These are phyloP conservation scores for Sylvilagus floridanus DNA, from an alignment of 2,797 vertebrate genomes.

Conservation along the genomic window DNA sequence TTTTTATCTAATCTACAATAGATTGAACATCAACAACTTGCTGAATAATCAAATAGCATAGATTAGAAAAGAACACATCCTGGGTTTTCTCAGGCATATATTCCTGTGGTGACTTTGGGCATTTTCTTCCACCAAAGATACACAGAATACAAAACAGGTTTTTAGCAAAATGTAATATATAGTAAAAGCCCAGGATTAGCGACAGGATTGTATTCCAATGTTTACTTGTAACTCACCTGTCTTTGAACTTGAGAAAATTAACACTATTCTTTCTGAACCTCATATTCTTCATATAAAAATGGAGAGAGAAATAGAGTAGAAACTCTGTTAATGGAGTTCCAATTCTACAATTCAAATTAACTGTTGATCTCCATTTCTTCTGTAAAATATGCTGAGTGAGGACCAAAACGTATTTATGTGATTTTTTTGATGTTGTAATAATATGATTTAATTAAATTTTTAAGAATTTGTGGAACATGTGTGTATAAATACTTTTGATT, in stretches of 20 bases:
- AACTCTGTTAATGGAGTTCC: not conserved
- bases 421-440: not conserved
- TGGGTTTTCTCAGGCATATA: conserved; percentile 62
- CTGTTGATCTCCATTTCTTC: not conserved
- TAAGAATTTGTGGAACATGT: conserved; percentile 39
- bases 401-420: not conserved
- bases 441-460: conserved; percentile 26
- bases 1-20: conserved; percentile 78
- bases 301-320: not conserved
- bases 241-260: conserved; percentile 27
- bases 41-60: conserved; percentile 71
- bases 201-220: not conserved
- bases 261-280: not conserved
- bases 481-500: conserved; percentile 42
- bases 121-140: conserved; percentile 18
- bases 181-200: not conserved
- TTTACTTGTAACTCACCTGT: not conserved
- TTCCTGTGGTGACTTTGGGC: conserved; percentile 52
- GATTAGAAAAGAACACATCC: conserved; percentile 23
- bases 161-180: not conserved
- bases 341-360: not conserved
- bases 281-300: conserved; percentile 35
- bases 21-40: conserved; percentile 77
- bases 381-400: not conserved
- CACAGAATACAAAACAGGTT: not conserved